Percentiles rank a stretch among this genome's conserved stretches.
These are phyloP conservation scores for Pyrocoelia pectoralis DNA, from an alignment of 2,888 invertebrate genomes.

Conservation along the genomic window DNA sequence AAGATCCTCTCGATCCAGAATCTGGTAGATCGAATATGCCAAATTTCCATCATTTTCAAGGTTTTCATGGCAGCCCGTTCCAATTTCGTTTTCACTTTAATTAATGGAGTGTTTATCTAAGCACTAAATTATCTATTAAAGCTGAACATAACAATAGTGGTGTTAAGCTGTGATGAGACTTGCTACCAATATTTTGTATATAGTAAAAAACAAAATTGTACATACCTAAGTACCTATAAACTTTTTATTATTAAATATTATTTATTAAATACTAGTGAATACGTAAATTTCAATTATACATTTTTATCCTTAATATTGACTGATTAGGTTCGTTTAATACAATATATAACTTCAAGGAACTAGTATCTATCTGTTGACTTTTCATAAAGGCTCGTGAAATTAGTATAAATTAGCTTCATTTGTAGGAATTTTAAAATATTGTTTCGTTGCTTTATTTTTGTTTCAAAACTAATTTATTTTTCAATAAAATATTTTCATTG, in stretches of 20 bases:
- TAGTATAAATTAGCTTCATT: too few species aligned
- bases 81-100: conserved; percentile 98
- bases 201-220: conserved; percentile 7
- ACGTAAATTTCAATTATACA: not conserved
- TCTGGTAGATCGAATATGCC: conserved; percentile 70
- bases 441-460: too few species aligned
- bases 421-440: too few species aligned
- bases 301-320: too few species aligned
- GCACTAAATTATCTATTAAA: not conserved
- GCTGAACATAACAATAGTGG: not conserved
- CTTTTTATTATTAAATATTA: conserved; percentile 10
- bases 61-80: conserved; percentile 79
- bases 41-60: conserved; percentile 85
- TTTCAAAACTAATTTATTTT: too few species aligned
- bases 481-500: too few species aligned
- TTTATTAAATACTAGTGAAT: conserved; percentile 4
- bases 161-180: not conserved
- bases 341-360: too few species aligned
- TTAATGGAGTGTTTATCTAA: conserved; percentile 57
- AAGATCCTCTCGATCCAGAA: conserved; percentile 98
- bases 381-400: too few species aligned
- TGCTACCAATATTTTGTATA: not conserved
- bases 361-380: too few species aligned
- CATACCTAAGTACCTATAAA: not conserved
- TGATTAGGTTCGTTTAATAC: too few species aligned